phyloP scores from a whole-genome alignment of 2,113 vertebrate species.

The Procavia capensis region DNA sequence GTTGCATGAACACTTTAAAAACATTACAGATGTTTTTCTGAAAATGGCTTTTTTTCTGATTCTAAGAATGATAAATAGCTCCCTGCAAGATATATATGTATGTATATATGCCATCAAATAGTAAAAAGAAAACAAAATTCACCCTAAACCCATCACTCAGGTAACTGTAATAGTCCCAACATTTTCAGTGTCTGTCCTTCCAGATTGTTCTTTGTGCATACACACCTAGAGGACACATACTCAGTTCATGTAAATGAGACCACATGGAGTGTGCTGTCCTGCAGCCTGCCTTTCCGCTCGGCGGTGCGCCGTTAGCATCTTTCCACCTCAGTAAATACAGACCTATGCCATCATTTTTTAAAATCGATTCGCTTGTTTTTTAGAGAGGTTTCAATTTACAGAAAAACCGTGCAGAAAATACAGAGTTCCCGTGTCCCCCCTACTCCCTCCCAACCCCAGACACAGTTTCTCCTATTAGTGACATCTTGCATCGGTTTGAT shows the following conservation, averaged over 20 bases:
- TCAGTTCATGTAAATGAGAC: background rate
- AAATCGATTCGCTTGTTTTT: background rate
- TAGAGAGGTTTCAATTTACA: too few species aligned
- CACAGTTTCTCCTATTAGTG: too few species aligned
- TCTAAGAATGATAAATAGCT: background rate
- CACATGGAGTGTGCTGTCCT: background rate
- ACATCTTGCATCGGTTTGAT: too few species aligned
- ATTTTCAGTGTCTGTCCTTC: background rate
- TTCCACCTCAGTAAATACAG: background rate
- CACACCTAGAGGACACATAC: background rate
- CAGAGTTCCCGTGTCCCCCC: too few species aligned
- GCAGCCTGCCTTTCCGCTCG: background rate
- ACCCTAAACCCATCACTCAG: background rate
- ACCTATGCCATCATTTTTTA: background rate
- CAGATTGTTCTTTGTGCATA: background rate
- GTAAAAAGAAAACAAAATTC: slow-evolving; percentile 3
- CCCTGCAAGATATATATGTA: background rate
- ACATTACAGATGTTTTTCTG: background rate
- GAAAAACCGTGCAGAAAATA: too few species aligned
- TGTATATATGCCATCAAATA: background rate
- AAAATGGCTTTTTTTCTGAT: background rate
- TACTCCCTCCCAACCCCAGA: too few species aligned
- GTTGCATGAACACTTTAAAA: background rate
- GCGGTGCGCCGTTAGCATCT: background rate
- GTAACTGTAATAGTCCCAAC: background rate